Percentiles rank a stretch among this genome's conserved stretches.
phyloP scores from a whole-genome alignment of 2,888 invertebrate species.

The Tetropium fuscum region DNA sequence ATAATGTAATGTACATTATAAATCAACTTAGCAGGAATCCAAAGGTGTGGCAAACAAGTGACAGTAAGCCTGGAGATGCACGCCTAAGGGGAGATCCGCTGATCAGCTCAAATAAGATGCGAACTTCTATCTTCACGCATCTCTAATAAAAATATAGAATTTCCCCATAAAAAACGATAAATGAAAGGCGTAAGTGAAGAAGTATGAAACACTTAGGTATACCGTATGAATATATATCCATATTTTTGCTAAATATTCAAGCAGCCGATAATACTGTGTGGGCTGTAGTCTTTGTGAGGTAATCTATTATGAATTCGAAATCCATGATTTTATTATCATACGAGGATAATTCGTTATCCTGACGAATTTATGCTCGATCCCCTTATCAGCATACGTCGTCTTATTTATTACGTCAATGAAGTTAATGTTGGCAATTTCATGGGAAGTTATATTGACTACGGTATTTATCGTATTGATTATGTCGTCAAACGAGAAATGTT shows the following conservation, averaged over 20 bases:
- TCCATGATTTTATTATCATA: not conserved
- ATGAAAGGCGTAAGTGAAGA: too few relatives aligned
- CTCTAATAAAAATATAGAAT: conserved; percentile 26
- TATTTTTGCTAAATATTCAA: too few relatives aligned
- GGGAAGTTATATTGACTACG: conserved; percentile 25
- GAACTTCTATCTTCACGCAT: conserved; percentile 18
- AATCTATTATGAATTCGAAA: not conserved
- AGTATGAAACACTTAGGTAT: too few relatives aligned
- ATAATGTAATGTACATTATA: conserved; percentile 55
- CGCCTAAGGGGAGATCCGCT: conserved; percentile 28
- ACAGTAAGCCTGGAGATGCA: conserved; percentile 41
- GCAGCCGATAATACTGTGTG: too few relatives aligned
- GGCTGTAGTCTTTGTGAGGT: too few relatives aligned
- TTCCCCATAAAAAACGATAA: too few relatives aligned
- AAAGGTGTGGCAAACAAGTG: conserved; percentile 45
- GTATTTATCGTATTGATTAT: conserved; percentile 31
- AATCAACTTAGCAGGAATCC: conserved; percentile 51
- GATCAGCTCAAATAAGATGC: conserved; percentile 22
- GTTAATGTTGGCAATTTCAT: conserved; percentile 26
- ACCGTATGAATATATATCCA: too few relatives aligned
- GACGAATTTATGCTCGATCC: conserved; percentile 13
- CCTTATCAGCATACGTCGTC: conserved; percentile 8
- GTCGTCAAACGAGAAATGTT: conserved; percentile 31
- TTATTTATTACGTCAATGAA: conserved; percentile 22
- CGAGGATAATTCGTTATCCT: conserved; percentile 5